Conservation (phyloP, 2,888 invertebrate species). For the Holacanthella duospinosa region DNA sequence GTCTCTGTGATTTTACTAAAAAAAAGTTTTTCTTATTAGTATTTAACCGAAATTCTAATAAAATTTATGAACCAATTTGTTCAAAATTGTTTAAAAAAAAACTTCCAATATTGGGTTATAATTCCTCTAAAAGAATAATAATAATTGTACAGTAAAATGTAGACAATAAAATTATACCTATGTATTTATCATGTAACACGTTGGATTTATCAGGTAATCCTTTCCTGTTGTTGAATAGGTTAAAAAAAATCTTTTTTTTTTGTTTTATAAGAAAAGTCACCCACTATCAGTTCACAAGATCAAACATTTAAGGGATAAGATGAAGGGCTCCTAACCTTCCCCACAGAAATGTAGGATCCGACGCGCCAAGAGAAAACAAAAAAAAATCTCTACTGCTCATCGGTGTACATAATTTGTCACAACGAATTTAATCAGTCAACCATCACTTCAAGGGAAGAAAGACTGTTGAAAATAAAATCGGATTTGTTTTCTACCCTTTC, state of each 20-base stretch:
- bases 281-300: background rate
- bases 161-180: background rate
- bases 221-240: background rate
- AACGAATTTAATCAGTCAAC: conserved; percentile 37
- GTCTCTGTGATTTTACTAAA: too few species aligned
- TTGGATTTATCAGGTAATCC: background rate
- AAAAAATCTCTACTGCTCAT: conserved; percentile 25
- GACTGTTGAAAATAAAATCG: conserved; percentile 13
- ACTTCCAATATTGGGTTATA: too few species aligned
- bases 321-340: background rate
- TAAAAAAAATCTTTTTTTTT: background rate
- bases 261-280: background rate
- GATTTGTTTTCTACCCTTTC: conserved; percentile 28
- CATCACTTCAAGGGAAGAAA: conserved; percentile 22
- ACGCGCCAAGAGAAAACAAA: background rate
- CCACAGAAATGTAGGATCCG: too few species aligned
- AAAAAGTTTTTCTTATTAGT: too few species aligned
- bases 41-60: too few species aligned
- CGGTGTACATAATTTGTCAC: conserved; percentile 37
- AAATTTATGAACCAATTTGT: too few species aligned
- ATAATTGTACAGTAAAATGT: background rate
- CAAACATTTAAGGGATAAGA: background rate
- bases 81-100: too few species aligned
- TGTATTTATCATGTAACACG: background rate
- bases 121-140: too few species aligned